Percentiles rank a stretch among this genome's conserved stretches.
These are phyloP conservation scores for Chaetops frenatus DNA, from an alignment of 2,113 vertebrate species.

Conservation along the genomic window DNA sequence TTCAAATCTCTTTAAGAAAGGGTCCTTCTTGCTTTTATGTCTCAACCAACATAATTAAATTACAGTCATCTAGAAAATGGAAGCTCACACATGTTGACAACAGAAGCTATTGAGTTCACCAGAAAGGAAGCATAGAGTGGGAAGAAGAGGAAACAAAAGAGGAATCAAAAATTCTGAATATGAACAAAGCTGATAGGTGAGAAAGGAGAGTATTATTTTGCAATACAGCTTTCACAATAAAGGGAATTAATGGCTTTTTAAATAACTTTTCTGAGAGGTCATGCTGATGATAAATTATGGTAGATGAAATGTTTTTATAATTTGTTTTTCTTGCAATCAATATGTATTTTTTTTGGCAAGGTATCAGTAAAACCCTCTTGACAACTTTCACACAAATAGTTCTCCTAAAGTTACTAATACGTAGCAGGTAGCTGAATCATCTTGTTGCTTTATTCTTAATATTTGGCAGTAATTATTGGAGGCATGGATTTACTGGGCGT, in stretches of 20 bases:
- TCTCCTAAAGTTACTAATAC: background rate
- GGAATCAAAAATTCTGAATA: background rate
- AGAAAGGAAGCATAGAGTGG: accelerated
- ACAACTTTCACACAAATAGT: background rate
- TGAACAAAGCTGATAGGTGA: background rate
- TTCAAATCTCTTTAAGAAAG: background rate
- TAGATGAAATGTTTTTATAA: background rate
- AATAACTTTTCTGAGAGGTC: background rate
- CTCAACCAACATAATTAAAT: background rate
- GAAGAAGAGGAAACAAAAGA: too few relatives aligned
- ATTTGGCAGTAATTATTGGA: background rate
- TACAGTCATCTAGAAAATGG: background rate
- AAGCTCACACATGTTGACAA: background rate
- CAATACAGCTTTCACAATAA: background rate
- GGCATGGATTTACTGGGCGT: background rate
- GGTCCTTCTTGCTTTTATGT: background rate
- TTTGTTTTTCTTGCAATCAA: background rate
- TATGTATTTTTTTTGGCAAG: background rate
- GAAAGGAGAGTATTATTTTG: background rate
- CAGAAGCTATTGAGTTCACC: background rate
- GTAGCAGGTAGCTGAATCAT: background rate
- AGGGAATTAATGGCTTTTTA: background rate
- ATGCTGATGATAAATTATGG: background rate
- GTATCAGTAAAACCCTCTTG: background rate
- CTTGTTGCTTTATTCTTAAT: background rate